Conservation (phyloP, 2,888 invertebrate genomes). For the Esperia sulphurella region DNA sequence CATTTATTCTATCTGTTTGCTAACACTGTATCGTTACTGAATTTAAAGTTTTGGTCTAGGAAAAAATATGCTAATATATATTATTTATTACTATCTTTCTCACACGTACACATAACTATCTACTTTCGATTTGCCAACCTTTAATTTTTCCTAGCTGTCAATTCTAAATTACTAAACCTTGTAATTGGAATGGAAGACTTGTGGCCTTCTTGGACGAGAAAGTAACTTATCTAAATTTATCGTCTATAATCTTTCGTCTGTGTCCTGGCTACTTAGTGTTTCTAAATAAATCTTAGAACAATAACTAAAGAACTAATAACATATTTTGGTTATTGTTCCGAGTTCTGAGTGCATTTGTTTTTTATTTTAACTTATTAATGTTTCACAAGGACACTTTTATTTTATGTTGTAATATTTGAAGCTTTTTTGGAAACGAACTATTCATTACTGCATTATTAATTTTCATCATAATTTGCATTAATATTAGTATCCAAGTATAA, state of each 20-base stretch:
- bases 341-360: no score
- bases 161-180: slow-evolving; percentile 26
- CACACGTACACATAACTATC: slow-evolving; percentile 1
- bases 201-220: slow-evolving; percentile 33
- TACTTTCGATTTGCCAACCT: slow-evolving; percentile 15
- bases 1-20: not conserved
- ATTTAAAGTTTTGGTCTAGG: not conserved
- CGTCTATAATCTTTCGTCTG: slow-evolving; percentile 22
- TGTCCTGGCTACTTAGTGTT: not conserved
- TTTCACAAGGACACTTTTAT: no score
- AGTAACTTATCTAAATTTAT: slow-evolving; percentile 41
- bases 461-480: no score
- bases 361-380: no score
- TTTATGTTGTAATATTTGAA: no score
- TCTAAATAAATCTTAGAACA: not conserved
- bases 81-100: slow-evolving; percentile 2
- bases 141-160: slow-evolving; percentile 28
- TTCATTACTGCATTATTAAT: no score
- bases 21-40: no score
- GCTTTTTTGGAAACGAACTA: no score
- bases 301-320: no score
- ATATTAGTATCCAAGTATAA: no score
- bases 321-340: no score
- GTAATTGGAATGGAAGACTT: slow-evolving; percentile 33
- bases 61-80: slow-evolving; percentile 10